Percentiles rank a stretch among this genome's conserved stretches.
phyloP scores from a whole-genome alignment of 2,113 vertebrate species.

The Paralichthys olivaceus region DNA sequence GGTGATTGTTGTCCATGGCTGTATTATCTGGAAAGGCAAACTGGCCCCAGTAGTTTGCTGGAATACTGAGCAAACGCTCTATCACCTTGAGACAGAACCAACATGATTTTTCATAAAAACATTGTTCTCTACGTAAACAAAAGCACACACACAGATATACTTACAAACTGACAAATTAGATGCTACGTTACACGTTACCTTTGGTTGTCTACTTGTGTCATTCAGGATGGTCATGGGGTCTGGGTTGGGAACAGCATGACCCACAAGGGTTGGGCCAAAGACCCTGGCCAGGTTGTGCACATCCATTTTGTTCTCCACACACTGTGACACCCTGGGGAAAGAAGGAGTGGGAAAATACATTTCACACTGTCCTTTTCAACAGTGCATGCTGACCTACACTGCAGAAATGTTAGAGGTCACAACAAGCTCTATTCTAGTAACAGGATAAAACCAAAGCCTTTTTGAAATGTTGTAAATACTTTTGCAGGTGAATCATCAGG shows the following conservation, averaged over 20 bases:
- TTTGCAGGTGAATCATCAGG: slow-evolving; percentile 92
- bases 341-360: background rate
- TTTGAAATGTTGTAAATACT: slow-evolving; percentile 73
- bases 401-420: background rate
- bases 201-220: slow-evolving; percentile 90
- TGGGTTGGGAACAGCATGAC: slow-evolving; percentile 89
- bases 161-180: background rate
- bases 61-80: slow-evolving; percentile 88
- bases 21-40: slow-evolving; percentile 81
- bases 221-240: slow-evolving; percentile 90
- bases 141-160: background rate
- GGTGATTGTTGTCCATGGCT: slow-evolving; percentile 80
- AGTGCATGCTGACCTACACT: background rate
- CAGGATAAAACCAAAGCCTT: background rate
- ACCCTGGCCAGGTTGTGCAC: slow-evolving; percentile 88
- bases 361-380: background rate
- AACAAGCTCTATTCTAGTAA: background rate
- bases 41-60: slow-evolving; percentile 89
- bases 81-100: slow-evolving; percentile 81
- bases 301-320: slow-evolving; percentile 90
- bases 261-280: slow-evolving; percentile 94
- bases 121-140: background rate
- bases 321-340: slow-evolving; percentile 86
- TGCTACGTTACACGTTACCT: slow-evolving; percentile 74
- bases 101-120: background rate